Base-by-base conservation (phyloP, 2,797 vertebrate species). In the Dermochelys coriacea region DNA sequence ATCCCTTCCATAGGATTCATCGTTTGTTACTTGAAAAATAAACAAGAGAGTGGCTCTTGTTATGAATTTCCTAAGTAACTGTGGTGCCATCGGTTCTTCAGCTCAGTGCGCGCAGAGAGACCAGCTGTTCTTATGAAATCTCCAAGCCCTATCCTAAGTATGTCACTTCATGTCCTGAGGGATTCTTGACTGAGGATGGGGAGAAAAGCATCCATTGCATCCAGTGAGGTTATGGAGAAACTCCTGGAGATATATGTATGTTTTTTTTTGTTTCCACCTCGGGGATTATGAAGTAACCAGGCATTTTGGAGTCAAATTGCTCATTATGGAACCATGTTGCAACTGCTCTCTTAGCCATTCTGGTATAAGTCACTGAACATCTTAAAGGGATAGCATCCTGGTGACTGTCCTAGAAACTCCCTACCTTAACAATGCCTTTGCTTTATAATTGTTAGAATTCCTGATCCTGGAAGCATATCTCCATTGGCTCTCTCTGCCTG, bases 111-210 rank as follows among this genome's bases (percentile, higher is more conserved):
- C 82, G 57, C 34, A 77, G 92, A 79, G 94, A 23, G 94, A 89
- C 88, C 97, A 97, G 97, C 84, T 97, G 97, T 29, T 96, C 80
- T 68, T 55, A 77, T 68, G 82, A 92, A 86, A 52, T 55, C 82
- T 96, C 86, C 45, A 25, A 95, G 90, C 91, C 34, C 61, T 75
- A 41, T 85, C 41, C 3, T 93, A 93, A 97, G 82, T 96, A 51
- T 97, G 97, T 95, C 97, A 92, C 84, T 91, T 82, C 51, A 86
- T 97, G 86, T 96, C 97, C 85, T 74, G 94, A 84, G 93, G 97
- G 93, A 37, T 34, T 81, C 96, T 84, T 83, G 71, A 95, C 90
- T 94, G 89, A 90, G 86, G 88, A 74, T 54, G 77, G 37, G 88
- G 90, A 88, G 87, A 81, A 61, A 52, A 54, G 95, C 18, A 37